These are phyloP conservation scores for Pegea sp. DNA, from an alignment of 23 tunicate genomes.

Conservation along the genomic window DNA sequence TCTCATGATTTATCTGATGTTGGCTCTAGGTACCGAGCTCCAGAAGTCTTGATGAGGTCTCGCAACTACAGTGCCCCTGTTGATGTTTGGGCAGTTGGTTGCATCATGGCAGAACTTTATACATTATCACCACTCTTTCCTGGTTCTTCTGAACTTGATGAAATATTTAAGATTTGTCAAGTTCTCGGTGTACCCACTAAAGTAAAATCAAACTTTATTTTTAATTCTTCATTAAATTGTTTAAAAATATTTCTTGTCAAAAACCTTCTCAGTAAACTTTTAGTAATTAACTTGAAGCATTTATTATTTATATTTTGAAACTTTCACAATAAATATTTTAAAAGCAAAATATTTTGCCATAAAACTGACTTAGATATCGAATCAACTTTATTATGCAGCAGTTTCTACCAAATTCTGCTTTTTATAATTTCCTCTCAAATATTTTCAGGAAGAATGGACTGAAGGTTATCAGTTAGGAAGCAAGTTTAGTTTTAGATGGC, in stretches of 20 bases:
- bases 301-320: too few relatives aligned
- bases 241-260: too few relatives aligned
- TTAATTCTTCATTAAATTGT: too few relatives aligned
- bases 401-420: background rate
- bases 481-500: slow-evolving; percentile 89
- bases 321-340: too few relatives aligned
- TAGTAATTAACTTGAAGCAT: too few relatives aligned
- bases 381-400: background rate
- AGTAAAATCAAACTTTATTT: too few relatives aligned
- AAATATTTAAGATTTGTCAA: slow-evolving; percentile 82
- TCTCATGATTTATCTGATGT: too few relatives aligned
- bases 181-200: slow-evolving; percentile 64
- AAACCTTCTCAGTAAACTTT: too few relatives aligned
- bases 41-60: slow-evolving; percentile 84
- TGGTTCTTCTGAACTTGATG: slow-evolving; percentile 90
- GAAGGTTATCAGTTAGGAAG: slow-evolving; percentile 80
- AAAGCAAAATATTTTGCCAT: too few relatives aligned
- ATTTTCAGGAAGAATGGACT: slow-evolving; percentile 79
- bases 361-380: too few relatives aligned
- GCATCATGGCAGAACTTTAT: slow-evolving; percentile 95
- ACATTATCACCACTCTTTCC: slow-evolving; percentile 83
- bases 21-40: slow-evolving; percentile 83
- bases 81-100: slow-evolving; percentile 97
- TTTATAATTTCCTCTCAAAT: background rate
- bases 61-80: slow-evolving; percentile 94